Evolutionary conservation across 2,113 vertebrate species (phyloP).

Genomic region (Cariama cristata): DNA sequence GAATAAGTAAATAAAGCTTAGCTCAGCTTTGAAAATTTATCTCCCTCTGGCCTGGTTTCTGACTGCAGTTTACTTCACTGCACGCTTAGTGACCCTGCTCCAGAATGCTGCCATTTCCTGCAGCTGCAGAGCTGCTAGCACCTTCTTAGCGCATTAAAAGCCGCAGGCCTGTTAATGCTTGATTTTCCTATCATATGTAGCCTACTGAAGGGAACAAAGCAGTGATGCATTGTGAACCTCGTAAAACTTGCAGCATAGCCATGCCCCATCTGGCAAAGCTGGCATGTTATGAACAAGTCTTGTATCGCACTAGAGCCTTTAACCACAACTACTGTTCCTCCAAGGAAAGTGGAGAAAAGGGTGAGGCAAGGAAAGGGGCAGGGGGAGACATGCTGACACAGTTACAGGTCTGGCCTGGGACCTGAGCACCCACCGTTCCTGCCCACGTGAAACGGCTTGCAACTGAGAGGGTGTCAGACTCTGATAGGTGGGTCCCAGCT

Average conservation of each 20-base stretch:
- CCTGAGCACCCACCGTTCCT: background rate
- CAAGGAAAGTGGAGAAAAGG: background rate
- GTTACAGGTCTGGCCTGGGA: too few species aligned
- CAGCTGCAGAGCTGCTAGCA: background rate
- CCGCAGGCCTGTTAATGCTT: background rate
- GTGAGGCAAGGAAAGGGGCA: too few species aligned
- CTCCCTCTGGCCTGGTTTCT: background rate
- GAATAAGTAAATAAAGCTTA: background rate
- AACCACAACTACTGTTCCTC: background rate
- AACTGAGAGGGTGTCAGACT: background rate
- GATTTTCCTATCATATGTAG: background rate
- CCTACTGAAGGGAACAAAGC: background rate
- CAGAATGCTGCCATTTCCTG: background rate
- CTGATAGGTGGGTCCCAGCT: rapidly evolving
- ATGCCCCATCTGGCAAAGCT: background rate
- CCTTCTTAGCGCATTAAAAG: background rate
- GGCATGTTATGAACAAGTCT: background rate
- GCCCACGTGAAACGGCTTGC: too few species aligned
- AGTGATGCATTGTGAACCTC: too few species aligned
- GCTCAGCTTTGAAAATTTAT: background rate
- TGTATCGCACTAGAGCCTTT: too few species aligned
- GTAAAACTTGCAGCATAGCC: background rate
- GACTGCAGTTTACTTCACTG: background rate
- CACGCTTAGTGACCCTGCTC: too few species aligned
- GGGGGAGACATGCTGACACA: background rate